Conservation (phyloP, 2,888 invertebrate species). For the Corbicula japonica region DNA sequence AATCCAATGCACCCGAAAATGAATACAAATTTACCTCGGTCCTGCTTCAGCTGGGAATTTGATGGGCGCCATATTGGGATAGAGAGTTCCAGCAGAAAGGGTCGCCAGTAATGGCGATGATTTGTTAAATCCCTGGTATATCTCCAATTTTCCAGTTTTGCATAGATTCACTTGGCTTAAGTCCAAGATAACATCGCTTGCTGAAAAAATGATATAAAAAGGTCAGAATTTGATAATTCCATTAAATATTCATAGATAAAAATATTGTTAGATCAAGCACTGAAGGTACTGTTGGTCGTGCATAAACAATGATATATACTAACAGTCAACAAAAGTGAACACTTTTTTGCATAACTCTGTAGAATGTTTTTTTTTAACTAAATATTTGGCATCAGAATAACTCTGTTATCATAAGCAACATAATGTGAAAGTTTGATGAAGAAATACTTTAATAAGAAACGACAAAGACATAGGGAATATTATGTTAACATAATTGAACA, state of each 20-base stretch:
- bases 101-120: slow-evolving; percentile 33
- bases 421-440: too few species aligned
- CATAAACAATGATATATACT: background rate
- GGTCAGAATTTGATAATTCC: background rate
- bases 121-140: slow-evolving; percentile 49
- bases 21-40: slow-evolving; percentile 32
- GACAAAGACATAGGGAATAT: too few species aligned
- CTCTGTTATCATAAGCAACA: too few species aligned
- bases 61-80: slow-evolving; percentile 30
- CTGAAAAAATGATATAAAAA: slow-evolving; percentile 3
- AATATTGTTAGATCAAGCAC: background rate
- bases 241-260: background rate
- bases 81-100: slow-evolving; percentile 3
- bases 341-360: background rate
- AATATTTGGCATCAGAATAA: too few species aligned
- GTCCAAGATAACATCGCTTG: slow-evolving; percentile 4
- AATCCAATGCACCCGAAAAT: background rate
- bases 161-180: slow-evolving; percentile 38
- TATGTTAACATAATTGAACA: too few species aligned
- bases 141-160: slow-evolving; percentile 35
- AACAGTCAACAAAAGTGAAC: background rate
- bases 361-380: too few species aligned
- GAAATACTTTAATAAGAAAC: too few species aligned
- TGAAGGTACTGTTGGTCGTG: background rate
- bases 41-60: slow-evolving; percentile 34